Base-by-base conservation (phyloP, 2,113 vertebrate genomes). In the Pterocles gutturalis region DNA sequence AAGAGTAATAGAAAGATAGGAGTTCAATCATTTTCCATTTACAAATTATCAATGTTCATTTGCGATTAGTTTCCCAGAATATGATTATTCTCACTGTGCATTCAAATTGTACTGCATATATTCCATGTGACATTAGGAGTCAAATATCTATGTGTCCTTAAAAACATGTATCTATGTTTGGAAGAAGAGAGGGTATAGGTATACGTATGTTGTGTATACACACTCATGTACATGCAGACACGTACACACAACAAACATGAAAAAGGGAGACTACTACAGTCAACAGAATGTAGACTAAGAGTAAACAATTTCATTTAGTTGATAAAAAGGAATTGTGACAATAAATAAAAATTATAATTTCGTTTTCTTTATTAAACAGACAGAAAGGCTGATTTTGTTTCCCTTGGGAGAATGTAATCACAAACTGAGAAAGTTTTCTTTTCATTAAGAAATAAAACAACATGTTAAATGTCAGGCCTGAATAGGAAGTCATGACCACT, bases 361-460 rank as follows among this genome's bases (percentile, higher is more conserved):
- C 64, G 55, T 62, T 54, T 95, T 66, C 28, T 88, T 93, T 93
- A 25, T 89, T 93, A 78, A 82, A 62, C 21, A 96, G 64, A 80
- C 16, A 91, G 58, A 95, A 96, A 87, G 33, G 21, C 49, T 82
- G 86, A 93, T 53, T 93, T 61, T 72, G 21, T 41, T 96, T 80
- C 89, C 61, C 87, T 48, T 15, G 60, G 97, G 95, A 54, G 34
- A 76, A 55, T 29, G 29, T 73, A 92, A 88, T 43, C 26, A 64
- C n/a, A 96, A 96, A 94, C 58, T 33, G 34, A 77, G 49, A 71
- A 91, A 95, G 31, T 89, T 92, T 92, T 83, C 33, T 57, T 95
- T 96, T 94, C 61, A 75, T 87, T 91, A 97, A 97, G 88, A 94
- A 93, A 91, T 89, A 91, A 97, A 97, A 60, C 61, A 95, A 95